These are phyloP conservation scores for Archips xylosteana DNA, from an alignment of 2,888 invertebrate genomes.

Conservation along the genomic window DNA sequence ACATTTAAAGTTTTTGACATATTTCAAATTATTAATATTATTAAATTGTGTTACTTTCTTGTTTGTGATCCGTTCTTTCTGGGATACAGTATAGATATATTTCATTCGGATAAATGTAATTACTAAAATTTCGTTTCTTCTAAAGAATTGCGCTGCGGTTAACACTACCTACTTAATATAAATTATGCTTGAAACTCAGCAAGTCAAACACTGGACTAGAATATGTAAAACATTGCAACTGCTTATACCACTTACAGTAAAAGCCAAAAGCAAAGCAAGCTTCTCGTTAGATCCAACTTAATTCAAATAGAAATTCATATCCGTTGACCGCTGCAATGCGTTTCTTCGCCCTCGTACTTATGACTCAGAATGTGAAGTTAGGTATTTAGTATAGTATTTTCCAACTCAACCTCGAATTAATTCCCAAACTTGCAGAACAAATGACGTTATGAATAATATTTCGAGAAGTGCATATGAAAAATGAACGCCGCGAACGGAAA, in stretches of 20 bases:
- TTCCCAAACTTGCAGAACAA: constrained; percentile 47
- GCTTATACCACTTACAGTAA: not conserved
- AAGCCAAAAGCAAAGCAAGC: constrained; percentile 3
- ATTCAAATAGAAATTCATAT: not conserved
- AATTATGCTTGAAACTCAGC: constrained; percentile 10
- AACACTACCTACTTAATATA: not conserved
- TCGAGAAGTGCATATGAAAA: constrained; percentile 46
- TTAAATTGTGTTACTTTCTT: too few species aligned
- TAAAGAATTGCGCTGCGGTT: not conserved
- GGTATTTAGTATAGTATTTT: constrained; percentile 32
- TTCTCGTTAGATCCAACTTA: not conserved
- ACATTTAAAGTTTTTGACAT: too few species aligned
- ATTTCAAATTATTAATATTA: too few species aligned
- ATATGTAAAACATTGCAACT: constrained; percentile 9
- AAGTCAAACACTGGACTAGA: constrained; percentile 1
- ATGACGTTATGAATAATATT: constrained; percentile 42
- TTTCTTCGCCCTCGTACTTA: not conserved
- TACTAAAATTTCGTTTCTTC: not conserved
- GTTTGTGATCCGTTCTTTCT: too few species aligned
- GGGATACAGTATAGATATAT: too few species aligned
- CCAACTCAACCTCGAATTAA: constrained; percentile 6
- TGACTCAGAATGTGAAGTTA: constrained; percentile 42
- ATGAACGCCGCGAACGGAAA: constrained; percentile 42
- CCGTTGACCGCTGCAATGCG: not conserved
- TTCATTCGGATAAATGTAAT: too few species aligned